Evolutionary conservation across 2,113 vertebrate species (phyloP).

Genomic region (Siniperca chuatsi): DNA sequence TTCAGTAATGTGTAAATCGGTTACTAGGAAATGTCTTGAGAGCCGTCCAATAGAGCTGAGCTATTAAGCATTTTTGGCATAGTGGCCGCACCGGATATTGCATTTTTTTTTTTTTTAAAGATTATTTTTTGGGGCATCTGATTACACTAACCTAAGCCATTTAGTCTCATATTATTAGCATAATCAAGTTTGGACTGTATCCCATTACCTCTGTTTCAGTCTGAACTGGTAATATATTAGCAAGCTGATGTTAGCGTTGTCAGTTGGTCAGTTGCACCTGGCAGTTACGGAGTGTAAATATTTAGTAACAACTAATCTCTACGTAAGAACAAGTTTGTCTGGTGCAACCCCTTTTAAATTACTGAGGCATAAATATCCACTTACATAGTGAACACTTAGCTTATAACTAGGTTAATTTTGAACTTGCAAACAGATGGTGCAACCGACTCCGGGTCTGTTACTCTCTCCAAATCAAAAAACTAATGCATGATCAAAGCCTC

Average conservation of each 20-base stretch:
- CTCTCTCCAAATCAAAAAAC: not conserved
- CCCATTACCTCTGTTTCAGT: not conserved
- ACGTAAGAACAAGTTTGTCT: not conserved
- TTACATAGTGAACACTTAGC: not conserved
- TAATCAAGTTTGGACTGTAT: too few species aligned
- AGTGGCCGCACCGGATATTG: too few species aligned
- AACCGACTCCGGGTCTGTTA: not conserved
- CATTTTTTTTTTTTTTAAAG: too few species aligned
- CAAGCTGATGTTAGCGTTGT: not conserved
- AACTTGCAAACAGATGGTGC: constrained; percentile 23
- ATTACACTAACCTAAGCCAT: too few species aligned
- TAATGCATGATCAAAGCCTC: not conserved
- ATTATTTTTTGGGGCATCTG: too few species aligned
- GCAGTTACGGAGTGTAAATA: not conserved
- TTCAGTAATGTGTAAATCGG: not conserved
- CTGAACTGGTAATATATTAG: not conserved
- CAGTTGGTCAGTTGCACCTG: not conserved
- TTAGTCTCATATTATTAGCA: too few species aligned
- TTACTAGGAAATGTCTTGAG: not conserved
- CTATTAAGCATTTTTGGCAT: too few species aligned
- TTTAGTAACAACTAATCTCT: not conserved
- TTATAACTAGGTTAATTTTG: constrained; percentile 1
- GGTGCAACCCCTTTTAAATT: not conserved
- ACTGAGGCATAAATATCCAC: not conserved
- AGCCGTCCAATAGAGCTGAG: not conserved